These are phyloP conservation scores for Pangasius krempfi DNA, from an alignment of 2,797 vertebrate species.

Conservation along the genomic window DNA sequence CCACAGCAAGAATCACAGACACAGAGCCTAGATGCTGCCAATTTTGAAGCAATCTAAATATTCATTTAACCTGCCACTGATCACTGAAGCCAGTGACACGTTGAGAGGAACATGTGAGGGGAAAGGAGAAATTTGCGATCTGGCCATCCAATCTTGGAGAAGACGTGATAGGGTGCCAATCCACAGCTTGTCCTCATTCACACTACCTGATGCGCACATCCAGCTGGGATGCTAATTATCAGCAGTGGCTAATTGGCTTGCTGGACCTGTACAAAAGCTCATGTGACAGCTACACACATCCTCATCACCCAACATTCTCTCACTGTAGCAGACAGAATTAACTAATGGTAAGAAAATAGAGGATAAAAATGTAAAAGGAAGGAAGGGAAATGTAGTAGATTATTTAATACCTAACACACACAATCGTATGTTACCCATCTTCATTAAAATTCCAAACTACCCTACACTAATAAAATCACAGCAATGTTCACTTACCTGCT, in stretches of 20 bases:
- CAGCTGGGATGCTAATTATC: slow-evolving; percentile 56
- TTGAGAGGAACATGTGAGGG: slow-evolving; percentile 12
- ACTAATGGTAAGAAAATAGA: slow-evolving; percentile 42
- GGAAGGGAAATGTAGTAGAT: neutral
- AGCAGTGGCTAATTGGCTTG: slow-evolving; percentile 53
- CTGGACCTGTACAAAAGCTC: slow-evolving; percentile 49
- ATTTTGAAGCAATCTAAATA: slow-evolving; percentile 46
- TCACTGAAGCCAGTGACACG: slow-evolving; percentile 22
- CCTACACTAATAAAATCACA: neutral
- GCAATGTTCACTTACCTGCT: neutral
- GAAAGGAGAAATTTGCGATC: slow-evolving; percentile 21
- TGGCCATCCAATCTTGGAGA: slow-evolving; percentile 29
- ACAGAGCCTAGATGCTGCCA: neutral
- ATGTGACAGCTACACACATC: slow-evolving; percentile 54
- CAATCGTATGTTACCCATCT: neutral
- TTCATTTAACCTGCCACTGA: slow-evolving; percentile 45
- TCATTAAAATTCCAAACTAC: neutral
- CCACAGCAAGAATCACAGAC: slow-evolving; percentile 1
- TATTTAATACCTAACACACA: neutral
- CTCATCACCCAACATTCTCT: slow-evolving; percentile 56
- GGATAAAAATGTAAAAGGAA: neutral
- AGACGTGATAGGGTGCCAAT: slow-evolving; percentile 32
- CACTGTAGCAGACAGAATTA: slow-evolving; percentile 47
- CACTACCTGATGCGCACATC: slow-evolving; percentile 55
- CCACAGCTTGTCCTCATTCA: slow-evolving; percentile 53